These are phyloP conservation scores for Sebastes vulpes DNA, from an alignment of 2,797 vertebrate species.

Conservation along the genomic window DNA sequence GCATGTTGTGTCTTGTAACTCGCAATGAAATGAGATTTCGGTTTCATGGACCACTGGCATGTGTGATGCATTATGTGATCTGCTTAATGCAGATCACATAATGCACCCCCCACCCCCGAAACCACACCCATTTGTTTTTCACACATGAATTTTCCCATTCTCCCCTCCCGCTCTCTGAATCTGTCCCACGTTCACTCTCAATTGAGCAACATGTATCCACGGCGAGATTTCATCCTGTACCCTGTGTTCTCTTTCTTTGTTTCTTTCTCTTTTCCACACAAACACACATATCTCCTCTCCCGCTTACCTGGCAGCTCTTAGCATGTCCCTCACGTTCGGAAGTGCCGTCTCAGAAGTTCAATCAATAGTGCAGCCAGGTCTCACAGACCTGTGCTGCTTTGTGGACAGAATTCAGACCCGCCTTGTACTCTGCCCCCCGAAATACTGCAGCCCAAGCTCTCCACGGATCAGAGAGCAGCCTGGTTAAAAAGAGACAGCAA, in stretches of 20 bases:
- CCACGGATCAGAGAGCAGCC: slow-evolving; percentile 61
- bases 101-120: not conserved
- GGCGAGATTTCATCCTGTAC: slow-evolving; percentile 13
- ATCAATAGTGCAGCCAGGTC: slow-evolving; percentile 75
- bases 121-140: slow-evolving; percentile 20
- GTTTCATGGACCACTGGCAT: slow-evolving; percentile 30
- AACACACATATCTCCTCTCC: slow-evolving; percentile 4
- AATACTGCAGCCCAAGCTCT: slow-evolving; percentile 64
- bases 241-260: slow-evolving; percentile 2
- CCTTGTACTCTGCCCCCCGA: slow-evolving; percentile 46
- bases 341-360: slow-evolving; percentile 64
- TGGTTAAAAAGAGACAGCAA: slow-evolving; percentile 43
- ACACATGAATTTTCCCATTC: not conserved
- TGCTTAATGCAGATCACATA: slow-evolving; percentile 8
- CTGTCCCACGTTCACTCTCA: not conserved
- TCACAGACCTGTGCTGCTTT: slow-evolving; percentile 61
- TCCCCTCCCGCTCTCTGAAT: not conserved
- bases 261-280: not conserved
- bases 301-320: slow-evolving; percentile 43
- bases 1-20: slow-evolving; percentile 14
- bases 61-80: slow-evolving; percentile 37
- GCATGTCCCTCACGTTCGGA: slow-evolving; percentile 72
- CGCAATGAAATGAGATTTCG: slow-evolving; percentile 29
- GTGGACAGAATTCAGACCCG: slow-evolving; percentile 68
- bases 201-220: slow-evolving; percentile 22